Base-by-base conservation (phyloP, 2,113 vertebrate genomes). In the Peromyscus polionotus region DNA sequence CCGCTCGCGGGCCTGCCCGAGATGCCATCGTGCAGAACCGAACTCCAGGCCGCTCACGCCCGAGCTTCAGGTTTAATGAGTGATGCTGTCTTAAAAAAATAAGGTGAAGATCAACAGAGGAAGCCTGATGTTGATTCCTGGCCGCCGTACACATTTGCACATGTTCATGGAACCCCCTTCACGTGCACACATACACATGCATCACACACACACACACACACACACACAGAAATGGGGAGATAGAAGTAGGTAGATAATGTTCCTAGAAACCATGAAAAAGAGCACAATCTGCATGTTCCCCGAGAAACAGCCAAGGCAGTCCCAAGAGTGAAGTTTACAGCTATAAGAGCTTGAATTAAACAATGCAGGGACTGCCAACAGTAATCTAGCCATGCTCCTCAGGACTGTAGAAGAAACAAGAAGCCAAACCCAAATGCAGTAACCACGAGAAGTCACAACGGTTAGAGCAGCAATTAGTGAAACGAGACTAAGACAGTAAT, bases 1-100 rank as follows among this genome's bases (percentile, higher is more conserved):
- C 13, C 22, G 99, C 99, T 88, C 99, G 99, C n/a, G 99, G 99
- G 93, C 99, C 99, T 54, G 98, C 99, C 96, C 99, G 99, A 93
- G 99, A 99, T 57, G 99, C 99, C 99, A 99, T 99, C 0, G 92
- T 33, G 19, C 33, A 76, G 13, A 33, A 20, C 45, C 19, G 42
- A 68, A 36, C 42, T 72, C 72, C 4, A 6, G 33, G 20, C 4
- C 79, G 75, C 65, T 61, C 45, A 63, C 14, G 5, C 76, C 3
- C 99, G 42, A 42, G 42, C 42, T 42, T 48, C 45, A 77, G 42
- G 39, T 28, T 76, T 48, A 48, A 12, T 77, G 42, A 77, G 75
- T 42, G 12, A 28, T 26, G 73, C 75, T 48, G 24, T 48, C 75
- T 77, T 24, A 77, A 48, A 77, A 54, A 48, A 26, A 26, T 48